Evolutionary conservation across 2,888 invertebrate species (phyloP).

Genomic region (Lumbricus terrestris): DNA sequence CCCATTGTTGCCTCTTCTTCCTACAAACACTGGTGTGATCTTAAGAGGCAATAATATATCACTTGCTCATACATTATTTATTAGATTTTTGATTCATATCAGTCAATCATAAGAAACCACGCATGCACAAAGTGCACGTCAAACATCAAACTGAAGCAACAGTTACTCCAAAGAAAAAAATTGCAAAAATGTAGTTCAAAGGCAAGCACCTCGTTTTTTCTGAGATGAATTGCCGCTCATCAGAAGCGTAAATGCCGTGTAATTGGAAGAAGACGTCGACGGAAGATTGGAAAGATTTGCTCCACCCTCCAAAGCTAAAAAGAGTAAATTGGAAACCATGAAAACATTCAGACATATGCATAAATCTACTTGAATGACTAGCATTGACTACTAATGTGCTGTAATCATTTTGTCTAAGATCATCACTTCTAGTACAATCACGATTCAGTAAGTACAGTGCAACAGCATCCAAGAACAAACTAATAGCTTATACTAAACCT

Average conservation of each 20-base stretch:
- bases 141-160: background rate
- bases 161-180: background rate
- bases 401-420: too few species aligned
- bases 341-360: background rate
- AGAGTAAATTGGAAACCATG: background rate
- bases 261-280: background rate
- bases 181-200: background rate
- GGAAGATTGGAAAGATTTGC: background rate
- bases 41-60: too few species aligned
- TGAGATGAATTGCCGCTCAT: background rate
- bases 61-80: too few species aligned
- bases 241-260: background rate
- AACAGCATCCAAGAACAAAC: too few species aligned
- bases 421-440: too few species aligned
- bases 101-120: too few species aligned
- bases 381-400: too few species aligned
- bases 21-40: too few species aligned
- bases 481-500: too few species aligned
- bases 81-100: too few species aligned
- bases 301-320: background rate
- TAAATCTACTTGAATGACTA: background rate
- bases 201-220: background rate
- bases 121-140: background rate
- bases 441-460: too few species aligned
- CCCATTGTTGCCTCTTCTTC: too few species aligned